Evolutionary conservation across 1,140 invertebrate genomes (phyloP).

Genomic region (Calosoma granatense): DNA sequence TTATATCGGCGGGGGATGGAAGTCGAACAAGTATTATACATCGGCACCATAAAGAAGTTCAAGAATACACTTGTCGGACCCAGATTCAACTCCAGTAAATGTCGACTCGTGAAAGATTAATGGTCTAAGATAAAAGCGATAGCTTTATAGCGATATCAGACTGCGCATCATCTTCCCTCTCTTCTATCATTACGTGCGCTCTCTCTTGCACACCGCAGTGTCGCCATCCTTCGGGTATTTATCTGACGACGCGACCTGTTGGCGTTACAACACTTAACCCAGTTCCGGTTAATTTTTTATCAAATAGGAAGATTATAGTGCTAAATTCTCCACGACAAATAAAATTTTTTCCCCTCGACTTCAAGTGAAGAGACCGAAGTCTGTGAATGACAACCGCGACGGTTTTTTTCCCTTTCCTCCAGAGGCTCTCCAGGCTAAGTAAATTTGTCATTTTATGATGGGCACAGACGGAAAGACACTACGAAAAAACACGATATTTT

Average conservation of each 20-base stretch:
- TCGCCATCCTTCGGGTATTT: constrained; percentile 5
- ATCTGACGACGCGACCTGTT: background rate
- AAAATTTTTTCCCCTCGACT: background rate
- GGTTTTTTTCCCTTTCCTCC: no score
- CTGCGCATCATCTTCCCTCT: constrained; percentile 1
- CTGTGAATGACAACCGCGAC: no score
- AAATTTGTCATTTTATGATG: no score
- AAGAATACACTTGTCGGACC: background rate
- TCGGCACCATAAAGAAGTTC: background rate
- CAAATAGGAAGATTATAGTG: background rate
- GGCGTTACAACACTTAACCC: constrained; percentile 12
- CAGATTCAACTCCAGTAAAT: background rate
- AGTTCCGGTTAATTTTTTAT: background rate
- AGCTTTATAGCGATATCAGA: constrained; percentile 17
- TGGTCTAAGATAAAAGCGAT: constrained; percentile 17
- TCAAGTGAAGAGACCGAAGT: no score
- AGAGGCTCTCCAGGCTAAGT: no score
- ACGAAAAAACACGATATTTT: no score
- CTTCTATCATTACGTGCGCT: background rate
- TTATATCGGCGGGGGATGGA: no score
- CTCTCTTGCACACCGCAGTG: constrained; percentile 13
- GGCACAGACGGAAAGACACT: no score
- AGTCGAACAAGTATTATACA: background rate
- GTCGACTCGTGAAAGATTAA: constrained; percentile 15
- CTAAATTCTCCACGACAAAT: background rate